Base-by-base conservation (phyloP, 2,888 invertebrate genomes). In the Nysson spinosus region DNA sequence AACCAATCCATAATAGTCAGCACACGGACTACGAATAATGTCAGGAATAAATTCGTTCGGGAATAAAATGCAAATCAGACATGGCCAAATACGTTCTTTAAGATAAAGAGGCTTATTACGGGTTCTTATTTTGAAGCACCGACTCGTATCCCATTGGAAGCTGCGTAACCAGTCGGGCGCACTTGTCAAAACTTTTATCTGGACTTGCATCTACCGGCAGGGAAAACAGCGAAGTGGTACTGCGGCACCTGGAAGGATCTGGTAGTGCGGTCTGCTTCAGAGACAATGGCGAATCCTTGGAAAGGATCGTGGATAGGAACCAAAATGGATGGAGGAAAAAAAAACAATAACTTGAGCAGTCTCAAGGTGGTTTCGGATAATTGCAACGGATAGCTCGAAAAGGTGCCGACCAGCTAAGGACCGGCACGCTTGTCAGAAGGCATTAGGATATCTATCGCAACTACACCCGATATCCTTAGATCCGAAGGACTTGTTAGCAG, bases 151-250 rank as follows among this genome's bases (percentile, higher is more conserved):
- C 30, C 30, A 30, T n/a, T n/a, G 1, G 30, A 30, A n/a, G n/a
- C 5, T 24, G 6, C 24, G 24, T 4, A 5, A 14, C 4, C 26
- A 9, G 14, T 16, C 24, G 50, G 44, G 54, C 69, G 69, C 74
- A 78, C 80, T 80, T 83, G 82, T 82, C 82, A 78, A 83, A 83
- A 83, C 79, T 83, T 82, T 81, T 80, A 83, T 82, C 81, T 72
- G 51, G 50, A 51, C 68, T 76, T 52, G 70, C 68, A 77, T 76
- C 75, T 70, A 58, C 57, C 49, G 40, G 62, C 54, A 51, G 58
- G 73, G 67, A 76, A 78, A 80, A 77, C 77, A 75, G 62, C 46
- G 32, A 54, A 65, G 51, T 40, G 54, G 54, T 50, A 42, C 46
- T 55, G 63, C 49, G 44, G 35, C 43, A 30, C 9, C 61, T 35